Evolutionary conservation across 2,113 vertebrate species (phyloP), one percentile per base, ranked within the genome.

Genomic region (Catharus bicknelli): DNA sequence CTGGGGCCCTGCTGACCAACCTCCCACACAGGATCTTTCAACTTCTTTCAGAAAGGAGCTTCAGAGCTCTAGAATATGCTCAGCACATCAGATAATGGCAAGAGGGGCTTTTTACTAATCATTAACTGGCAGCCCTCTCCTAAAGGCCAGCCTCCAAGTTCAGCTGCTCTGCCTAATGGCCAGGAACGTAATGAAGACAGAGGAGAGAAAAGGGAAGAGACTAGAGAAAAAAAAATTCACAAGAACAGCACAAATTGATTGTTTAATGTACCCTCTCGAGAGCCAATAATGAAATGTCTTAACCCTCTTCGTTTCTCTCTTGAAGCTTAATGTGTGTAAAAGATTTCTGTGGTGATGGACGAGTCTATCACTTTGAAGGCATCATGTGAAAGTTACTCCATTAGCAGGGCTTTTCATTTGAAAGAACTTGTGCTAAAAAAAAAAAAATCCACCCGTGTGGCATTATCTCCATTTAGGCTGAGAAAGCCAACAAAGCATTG

Each of bases 261-360:
- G 96, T 95, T 96, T 96, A 96, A 97, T 95, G 94, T 86, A 95
- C 91, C 96, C 95, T 96, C 95, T 96, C 17, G 43, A 97, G 94
- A 95, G 94, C 94, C 91, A 83, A 88, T 92, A 90, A 94, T 88
- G 95, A 96, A 94, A 89, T 74, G 83, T 92, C 96, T 95, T 92
- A 94, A 94, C 95, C 93, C 88, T 81, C 82, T 95, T 96, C 34
- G 90, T 92, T 95, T 90, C 95, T 93, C 86, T 94, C 94, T 81
- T 64, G 47, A 86, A 90, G 96, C 96, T 94, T 96, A 97, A 97
- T 95, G 96, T 88, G 89, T 88, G 83, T 88, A 88, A 93, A 85
- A 94, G 95, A 94, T 95, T 88, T 96, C 92, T 96, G 94, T 8
- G 34, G 95, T 96, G 95, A 75, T 48, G 93, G 92, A 74, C 63